Base-by-base conservation (phyloP, 2,888 invertebrate genomes). In the Volucella inanis region DNA sequence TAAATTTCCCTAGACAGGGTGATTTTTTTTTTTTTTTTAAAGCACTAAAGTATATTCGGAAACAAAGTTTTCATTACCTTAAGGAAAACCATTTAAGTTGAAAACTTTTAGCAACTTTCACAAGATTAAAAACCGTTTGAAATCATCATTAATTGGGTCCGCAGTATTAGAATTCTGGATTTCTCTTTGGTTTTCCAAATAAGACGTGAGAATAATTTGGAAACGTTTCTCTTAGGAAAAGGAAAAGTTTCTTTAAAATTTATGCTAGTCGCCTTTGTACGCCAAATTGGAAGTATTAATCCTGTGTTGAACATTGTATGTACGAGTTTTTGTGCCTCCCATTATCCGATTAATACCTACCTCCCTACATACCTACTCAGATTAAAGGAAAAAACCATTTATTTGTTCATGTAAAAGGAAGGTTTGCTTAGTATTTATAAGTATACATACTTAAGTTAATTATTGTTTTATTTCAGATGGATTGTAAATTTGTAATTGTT, bases 61-160 rank as follows among this genome's bases (percentile, higher is more conserved):
- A 72, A 50, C 18, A n/a, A 61, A 80, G 71, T 67, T 84, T 80
- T 65, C 52, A 18, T 50, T 61, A 59, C 62, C 65, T 68, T 65
- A 31, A 41, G 38, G 22, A 12, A 15, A 61, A 57, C 61, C 76
- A 81, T 77, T 81, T 52, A 76, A 81, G 71, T 81, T 71, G 61
- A 61, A 75, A 85, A 81, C 67, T 85, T 85, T 85, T 85, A 85
- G 81, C 85, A 81, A 85, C 81, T 68, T 85, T 57, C 71, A 77
- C 76, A 76, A 72, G 62, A 77, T 77, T 85, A 76, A 80, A 67
- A 85, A 81, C 68, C 52, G 71, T 68, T 85, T 71, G 65, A 81
- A 81, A 80, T 85, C 59, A 81, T 75, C 74, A 74, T 75, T 85
- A 81, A 85, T 85, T 81, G 81, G 81, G 54, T 39, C 62, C 68